phyloP scores from a whole-genome alignment of 2,113 vertebrate genomes.

The Lota lota region DNA sequence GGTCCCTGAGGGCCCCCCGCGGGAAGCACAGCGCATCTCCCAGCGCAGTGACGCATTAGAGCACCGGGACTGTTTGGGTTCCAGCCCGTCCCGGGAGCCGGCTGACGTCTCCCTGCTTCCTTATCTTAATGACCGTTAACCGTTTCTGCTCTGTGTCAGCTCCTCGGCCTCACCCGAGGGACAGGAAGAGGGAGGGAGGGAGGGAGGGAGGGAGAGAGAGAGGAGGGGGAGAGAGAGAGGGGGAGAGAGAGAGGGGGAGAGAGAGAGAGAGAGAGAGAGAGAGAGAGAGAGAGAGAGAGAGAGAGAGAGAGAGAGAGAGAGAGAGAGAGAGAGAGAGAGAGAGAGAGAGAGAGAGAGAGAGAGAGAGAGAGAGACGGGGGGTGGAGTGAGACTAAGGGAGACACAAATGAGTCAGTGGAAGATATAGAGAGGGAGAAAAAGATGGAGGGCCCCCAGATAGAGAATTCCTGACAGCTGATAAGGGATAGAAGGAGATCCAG shows the following conservation, averaged over 20 bases:
- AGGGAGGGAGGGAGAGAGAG: constrained; percentile 10
- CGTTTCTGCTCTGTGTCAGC: constrained; percentile 69
- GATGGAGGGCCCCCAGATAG: constrained; percentile 55
- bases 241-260: constrained; percentile 44
- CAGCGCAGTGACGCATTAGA: constrained; percentile 31
- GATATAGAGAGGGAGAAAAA: constrained; percentile 8
- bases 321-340: constrained; percentile 12
- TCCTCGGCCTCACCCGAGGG: constrained; percentile 44
- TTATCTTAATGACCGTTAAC: constrained; percentile 74
- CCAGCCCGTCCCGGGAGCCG: constrained; percentile 55
- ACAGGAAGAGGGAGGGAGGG: constrained; percentile 43
- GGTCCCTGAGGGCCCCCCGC: background rate
- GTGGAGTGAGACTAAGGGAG: constrained; percentile 38
- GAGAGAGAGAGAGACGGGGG: constrained; percentile 31
- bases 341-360: constrained; percentile 4
- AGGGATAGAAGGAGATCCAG: constrained; percentile 78
- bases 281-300: constrained; percentile 73
- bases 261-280: constrained; percentile 65
- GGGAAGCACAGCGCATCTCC: no score
- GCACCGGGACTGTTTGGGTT: constrained; percentile 61
- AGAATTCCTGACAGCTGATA: constrained; percentile 80
- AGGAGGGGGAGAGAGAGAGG: constrained; percentile 15
- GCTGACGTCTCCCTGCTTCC: constrained; percentile 56
- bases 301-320: constrained; percentile 40
- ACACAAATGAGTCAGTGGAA: constrained; percentile 20